Percentiles rank a stretch among this genome's conserved stretches.
Evolutionary conservation across 2,888 invertebrate genomes (phyloP).

Genomic region (Parnassius orleans): DNA sequence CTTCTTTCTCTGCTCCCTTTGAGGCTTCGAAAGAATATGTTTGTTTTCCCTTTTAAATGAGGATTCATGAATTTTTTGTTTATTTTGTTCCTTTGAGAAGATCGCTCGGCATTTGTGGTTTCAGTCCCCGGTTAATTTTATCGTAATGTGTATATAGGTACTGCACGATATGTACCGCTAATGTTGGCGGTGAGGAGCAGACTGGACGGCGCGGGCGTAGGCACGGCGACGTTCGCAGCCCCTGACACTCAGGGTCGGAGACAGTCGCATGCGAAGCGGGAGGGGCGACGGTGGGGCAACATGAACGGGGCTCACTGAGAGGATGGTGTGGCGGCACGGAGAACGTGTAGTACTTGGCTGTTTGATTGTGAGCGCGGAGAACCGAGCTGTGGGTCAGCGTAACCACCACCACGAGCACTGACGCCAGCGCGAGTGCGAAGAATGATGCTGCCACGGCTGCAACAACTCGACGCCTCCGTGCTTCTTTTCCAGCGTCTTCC

Average conservation of each 20-base stretch:
- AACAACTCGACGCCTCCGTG: conserved; percentile 85
- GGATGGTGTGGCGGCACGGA: conserved; percentile 82
- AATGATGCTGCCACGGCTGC: conserved; percentile 87
- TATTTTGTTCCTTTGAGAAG: conserved; percentile 32
- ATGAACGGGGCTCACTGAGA: conserved; percentile 82
- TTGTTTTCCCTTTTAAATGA: conserved; percentile 18
- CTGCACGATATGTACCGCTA: conserved; percentile 67
- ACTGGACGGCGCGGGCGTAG: conserved; percentile 42
- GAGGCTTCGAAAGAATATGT: conserved; percentile 24
- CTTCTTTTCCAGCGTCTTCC: conserved; percentile 82
- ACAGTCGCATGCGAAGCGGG: conserved; percentile 80
- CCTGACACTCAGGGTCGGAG: conserved; percentile 78
- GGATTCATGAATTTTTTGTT: conserved; percentile 14
- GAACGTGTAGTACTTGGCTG: conserved; percentile 84
- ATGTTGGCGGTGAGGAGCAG: conserved; percentile 59
- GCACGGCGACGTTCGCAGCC: conserved; percentile 76
- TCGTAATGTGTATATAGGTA: conserved; percentile 42
- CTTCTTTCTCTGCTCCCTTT: conserved; percentile 25
- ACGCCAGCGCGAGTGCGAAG: conserved; percentile 86
- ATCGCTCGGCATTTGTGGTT: conserved; percentile 47
- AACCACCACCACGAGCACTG: conserved; percentile 88
- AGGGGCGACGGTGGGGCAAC: conserved; percentile 81
- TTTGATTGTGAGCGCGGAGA: conserved; percentile 82
- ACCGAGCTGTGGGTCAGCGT: conserved; percentile 88
- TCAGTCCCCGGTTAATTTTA: conserved; percentile 42